These are phyloP conservation scores for Phyllostomus hastatus DNA, from an alignment of 2,113 vertebrate genomes.

Conservation along the genomic window DNA sequence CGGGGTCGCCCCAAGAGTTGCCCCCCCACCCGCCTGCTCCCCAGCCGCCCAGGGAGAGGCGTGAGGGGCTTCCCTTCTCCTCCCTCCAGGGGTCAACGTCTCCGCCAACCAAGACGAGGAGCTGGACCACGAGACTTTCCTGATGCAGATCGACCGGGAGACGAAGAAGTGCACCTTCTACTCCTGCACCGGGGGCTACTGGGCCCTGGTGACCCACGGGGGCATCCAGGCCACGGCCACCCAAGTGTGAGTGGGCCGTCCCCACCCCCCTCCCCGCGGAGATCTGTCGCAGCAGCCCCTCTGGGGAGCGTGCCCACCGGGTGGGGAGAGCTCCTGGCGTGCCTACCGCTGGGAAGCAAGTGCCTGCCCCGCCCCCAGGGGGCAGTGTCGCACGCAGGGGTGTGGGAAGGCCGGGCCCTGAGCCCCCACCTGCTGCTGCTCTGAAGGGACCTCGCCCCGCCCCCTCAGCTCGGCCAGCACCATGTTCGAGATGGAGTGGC, in stretches of 20 bases:
- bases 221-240: slow-evolving; percentile 94
- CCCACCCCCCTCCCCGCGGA: too few relatives aligned
- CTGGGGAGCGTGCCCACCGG: background rate
- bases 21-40: background rate
- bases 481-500: slow-evolving; percentile 97
- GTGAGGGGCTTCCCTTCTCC: background rate
- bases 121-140: slow-evolving; percentile 95
- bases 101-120: slow-evolving; percentile 97
- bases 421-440: background rate
- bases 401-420: background rate
- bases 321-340: background rate
- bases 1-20: background rate
- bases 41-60: background rate
- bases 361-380: too few relatives aligned
- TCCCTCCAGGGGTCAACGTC: slow-evolving; percentile 89
- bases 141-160: slow-evolving; percentile 94
- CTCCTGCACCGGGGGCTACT: slow-evolving; percentile 91
- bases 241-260: slow-evolving; percentile 85
- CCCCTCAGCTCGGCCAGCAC: slow-evolving; percentile 86
- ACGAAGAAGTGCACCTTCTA: slow-evolving; percentile 93
- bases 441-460: background rate
- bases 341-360: background rate
- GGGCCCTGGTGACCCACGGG: slow-evolving; percentile 93
- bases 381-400: background rate
- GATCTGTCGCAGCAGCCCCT: fast-evolving